Base-by-base conservation (phyloP, 1,140 invertebrate genomes). In the Antheraea pernyi region DNA sequence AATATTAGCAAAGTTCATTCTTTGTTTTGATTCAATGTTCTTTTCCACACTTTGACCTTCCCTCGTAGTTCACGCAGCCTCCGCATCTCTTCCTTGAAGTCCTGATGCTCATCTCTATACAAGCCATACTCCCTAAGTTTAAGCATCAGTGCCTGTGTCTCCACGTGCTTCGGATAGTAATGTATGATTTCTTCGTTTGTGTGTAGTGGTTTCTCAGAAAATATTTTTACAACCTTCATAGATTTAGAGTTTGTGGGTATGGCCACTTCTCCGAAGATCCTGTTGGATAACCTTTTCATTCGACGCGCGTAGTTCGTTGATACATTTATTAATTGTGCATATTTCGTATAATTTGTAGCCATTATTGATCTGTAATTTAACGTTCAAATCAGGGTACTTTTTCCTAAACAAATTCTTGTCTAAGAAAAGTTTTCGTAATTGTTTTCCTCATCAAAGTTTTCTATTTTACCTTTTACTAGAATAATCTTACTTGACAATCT, bases 1-100 rank as follows among this genome's bases (percentile, higher is more conserved):
- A 37, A 3, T 7, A 36, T 37, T 16, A 37, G 7, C 6, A 58
- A 16, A 67, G n/a, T 13, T 59, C 46, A 46, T 16, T 74, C 77
- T 58, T 82, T 75, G 59, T 85, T 77, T n/a, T 89, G 67, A 19
- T 90, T 77, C 2, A 88, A 71, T 22, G 74, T 70, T 42, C 87
- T 75, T 30, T 75, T 81, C 89, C 89, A 90, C 18, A 90, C 87
- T 66, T 95, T 93, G 16, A 92, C 93, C 82, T 98, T 99, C 18
- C 98, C 98, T 69, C 97, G 91, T 16, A 98, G 92, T 65, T 93
- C 95, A 74, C 96, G 93, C 68, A 97, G 91, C 70, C 97, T 93
- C 70, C 94, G 93, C 95, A 98, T 98, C 90, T 99, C 98, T 59
- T 99, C 98, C 73, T 95, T 96, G 79, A 98, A 99, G 93, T 99